Conservation (phyloP, 1,140 invertebrate genomes). For the Pinna nobilis region DNA sequence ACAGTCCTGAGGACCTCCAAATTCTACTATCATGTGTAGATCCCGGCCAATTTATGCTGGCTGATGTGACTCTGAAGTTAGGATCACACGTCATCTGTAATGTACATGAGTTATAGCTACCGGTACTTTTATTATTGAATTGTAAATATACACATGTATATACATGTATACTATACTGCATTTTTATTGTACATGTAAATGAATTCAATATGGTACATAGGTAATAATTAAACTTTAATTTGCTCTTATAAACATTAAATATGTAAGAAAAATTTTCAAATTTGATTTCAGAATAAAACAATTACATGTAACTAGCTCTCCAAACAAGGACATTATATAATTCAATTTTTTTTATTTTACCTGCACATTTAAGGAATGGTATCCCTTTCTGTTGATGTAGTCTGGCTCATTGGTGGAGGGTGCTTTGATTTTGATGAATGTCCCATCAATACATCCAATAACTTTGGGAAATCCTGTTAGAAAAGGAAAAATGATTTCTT, state of each 20-base stretch:
- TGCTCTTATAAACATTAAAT: not conserved
- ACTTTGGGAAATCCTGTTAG: constrained; percentile 23
- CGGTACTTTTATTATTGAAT: not conserved
- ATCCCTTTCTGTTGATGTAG: constrained; percentile 18
- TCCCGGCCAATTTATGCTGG: constrained; percentile 6
- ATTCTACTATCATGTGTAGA: constrained; percentile 11
- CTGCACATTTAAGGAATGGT: constrained; percentile 18
- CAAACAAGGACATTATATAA: not conserved
- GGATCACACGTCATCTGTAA: constrained; percentile 22
- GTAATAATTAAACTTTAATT: not conserved
- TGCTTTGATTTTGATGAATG: not conserved
- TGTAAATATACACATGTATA: not conserved
- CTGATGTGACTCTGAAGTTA: constrained; percentile 4
- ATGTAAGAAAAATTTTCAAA: not conserved
- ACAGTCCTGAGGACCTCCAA: not conserved
- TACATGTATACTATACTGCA: not conserved
- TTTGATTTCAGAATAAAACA: not conserved
- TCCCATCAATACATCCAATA: constrained; percentile 8
- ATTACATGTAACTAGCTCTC: not conserved
- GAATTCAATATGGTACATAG: not conserved
- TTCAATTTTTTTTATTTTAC: not conserved
- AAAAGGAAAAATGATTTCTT: not conserved
- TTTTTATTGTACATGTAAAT: not conserved
- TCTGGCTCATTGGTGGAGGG: constrained; percentile 9
- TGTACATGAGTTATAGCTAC: not conserved